Evolutionary conservation across 2,797 vertebrate genomes (phyloP).

Genomic region (Petrocephalus schoutedeni): DNA sequence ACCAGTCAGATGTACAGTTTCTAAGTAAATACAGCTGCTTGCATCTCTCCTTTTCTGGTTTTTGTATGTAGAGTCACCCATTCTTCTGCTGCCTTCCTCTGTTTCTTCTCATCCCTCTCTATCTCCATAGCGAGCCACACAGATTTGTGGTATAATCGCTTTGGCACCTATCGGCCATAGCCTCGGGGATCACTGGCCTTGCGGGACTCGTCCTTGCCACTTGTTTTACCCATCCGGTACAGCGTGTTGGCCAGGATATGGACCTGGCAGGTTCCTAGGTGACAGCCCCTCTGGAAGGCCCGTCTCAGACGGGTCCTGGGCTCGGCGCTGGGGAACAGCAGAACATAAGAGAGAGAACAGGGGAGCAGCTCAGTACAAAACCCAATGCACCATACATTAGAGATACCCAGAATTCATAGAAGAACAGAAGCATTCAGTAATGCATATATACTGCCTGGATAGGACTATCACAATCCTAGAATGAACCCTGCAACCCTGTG

Average conservation of each 20-base stretch:
- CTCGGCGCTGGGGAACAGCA: slow-evolving; percentile 32
- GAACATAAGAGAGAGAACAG: neutral
- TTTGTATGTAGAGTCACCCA: neutral
- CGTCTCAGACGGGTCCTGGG: slow-evolving; percentile 43
- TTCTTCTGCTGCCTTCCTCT: neutral
- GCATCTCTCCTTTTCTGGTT: neutral
- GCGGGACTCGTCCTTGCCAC: slow-evolving; percentile 60
- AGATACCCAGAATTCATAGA: neutral
- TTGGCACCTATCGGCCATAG: slow-evolving; percentile 58
- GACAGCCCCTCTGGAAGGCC: slow-evolving; percentile 56
- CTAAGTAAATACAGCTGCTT: neutral
- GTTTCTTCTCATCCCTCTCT: neutral
- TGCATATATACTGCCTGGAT: neutral
- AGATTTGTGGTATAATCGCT: neutral
- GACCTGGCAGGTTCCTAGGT: slow-evolving; percentile 71
- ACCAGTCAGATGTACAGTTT: neutral
- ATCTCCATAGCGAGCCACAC: neutral
- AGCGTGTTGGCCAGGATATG: slow-evolving; percentile 70
- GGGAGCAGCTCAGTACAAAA: neutral
- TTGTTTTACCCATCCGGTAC: slow-evolving; percentile 59
- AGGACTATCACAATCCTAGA: neutral
- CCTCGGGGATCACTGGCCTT: slow-evolving; percentile 61
- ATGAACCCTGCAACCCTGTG: neutral
- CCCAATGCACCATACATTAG: neutral
- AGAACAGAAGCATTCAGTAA: neutral